phyloP scores from a whole-genome alignment of 1,140 invertebrate species.

The Rhagoletis zephyria region DNA sequence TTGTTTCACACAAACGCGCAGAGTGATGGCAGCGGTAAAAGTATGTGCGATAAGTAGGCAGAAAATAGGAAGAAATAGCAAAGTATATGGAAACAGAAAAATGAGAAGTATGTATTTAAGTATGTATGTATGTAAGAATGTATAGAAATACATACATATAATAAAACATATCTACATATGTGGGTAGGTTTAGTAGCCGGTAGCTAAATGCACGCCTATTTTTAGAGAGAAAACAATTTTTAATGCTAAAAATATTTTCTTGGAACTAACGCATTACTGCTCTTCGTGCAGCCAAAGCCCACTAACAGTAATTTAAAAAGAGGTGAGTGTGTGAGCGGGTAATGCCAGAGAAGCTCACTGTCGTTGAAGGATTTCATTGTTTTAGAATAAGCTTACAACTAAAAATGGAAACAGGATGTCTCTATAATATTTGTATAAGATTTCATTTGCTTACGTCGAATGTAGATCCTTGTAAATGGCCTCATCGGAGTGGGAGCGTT shows the following conservation, averaged over 20 bases:
- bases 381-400: background rate
- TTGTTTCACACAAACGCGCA: background rate
- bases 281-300: too few species aligned
- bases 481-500: conserved; percentile 83
- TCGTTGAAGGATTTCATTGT: too few species aligned
- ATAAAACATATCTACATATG: background rate
- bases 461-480: conserved; percentile 88
- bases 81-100: background rate
- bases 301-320: too few species aligned
- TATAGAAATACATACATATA: background rate
- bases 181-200: background rate
- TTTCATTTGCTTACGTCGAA: conserved; percentile 77
- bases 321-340: too few species aligned
- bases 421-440: background rate
- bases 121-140: background rate
- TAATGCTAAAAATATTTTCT: background rate
- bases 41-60: background rate
- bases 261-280: background rate
- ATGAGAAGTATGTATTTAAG: too few species aligned
- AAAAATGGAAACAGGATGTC: background rate
- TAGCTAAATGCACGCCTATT: background rate
- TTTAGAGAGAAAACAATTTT: background rate
- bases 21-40: background rate
- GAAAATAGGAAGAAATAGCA: conserved; percentile 24
- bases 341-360: too few species aligned